phyloP scores from a whole-genome alignment of 2,113 vertebrate genomes.

The Chloropsis cyanopogon region DNA sequence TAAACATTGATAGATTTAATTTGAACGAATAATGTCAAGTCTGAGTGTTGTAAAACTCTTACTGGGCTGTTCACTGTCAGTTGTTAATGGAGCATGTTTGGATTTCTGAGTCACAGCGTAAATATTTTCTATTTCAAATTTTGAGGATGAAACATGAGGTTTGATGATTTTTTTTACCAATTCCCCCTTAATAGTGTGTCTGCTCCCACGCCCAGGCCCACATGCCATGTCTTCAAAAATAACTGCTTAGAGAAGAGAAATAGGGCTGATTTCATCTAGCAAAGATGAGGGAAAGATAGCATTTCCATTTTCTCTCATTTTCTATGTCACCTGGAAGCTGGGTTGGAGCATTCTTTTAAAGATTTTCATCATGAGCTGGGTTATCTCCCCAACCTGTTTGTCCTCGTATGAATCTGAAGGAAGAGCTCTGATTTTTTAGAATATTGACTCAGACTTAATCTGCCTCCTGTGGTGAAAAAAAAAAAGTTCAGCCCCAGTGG shows the following conservation, averaged over 20 bases:
- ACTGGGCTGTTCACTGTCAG: constrained; percentile 19
- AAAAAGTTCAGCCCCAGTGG: neutral
- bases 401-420: neutral
- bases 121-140: constrained; percentile 34
- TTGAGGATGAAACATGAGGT: neutral
- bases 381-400: neutral
- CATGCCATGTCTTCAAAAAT: neutral
- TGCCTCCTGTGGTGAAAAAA: constrained; percentile 10
- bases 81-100: constrained; percentile 26
- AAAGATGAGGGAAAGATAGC: neutral
- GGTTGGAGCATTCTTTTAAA: neutral
- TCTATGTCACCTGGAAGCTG: neutral
- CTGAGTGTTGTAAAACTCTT: constrained; percentile 23
- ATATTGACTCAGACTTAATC: neutral
- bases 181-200: neutral
- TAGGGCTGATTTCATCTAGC: neutral
- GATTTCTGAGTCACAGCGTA: constrained; percentile 50
- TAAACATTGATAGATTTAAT: constrained; percentile 36
- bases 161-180: neutral
- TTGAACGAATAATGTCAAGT: constrained; percentile 6
- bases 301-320: neutral
- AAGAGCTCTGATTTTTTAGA: neutral
- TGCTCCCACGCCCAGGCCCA: neutral
- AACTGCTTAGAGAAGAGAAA: neutral
- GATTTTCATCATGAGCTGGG: neutral